Base-by-base conservation (phyloP, 2,797 vertebrate species). In the Malacoraja senta region DNA sequence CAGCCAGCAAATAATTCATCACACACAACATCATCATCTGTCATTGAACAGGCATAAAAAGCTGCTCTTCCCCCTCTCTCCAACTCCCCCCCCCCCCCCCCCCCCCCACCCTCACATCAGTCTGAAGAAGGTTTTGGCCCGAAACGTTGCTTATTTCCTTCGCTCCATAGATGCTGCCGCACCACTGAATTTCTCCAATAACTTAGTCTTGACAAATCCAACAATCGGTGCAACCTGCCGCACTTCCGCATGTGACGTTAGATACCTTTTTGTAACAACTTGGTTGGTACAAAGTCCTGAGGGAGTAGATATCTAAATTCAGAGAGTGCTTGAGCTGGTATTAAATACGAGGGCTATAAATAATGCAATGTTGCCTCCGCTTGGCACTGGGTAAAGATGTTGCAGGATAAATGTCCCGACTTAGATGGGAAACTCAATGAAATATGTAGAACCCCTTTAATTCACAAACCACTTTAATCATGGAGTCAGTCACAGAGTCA, bases 341-440 rank as follows among this genome's bases (percentile, higher is more conserved):
- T 84, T 84, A 84, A 84, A 63, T 15, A 84, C n/a, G 58, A 83
- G 24, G 15, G 44, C 61, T 84, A 63, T 84, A 84, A 63, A 84
- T 84, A 84, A 84, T 29, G 26, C 4, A 84, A 6, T 12, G 58
- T 84, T 1, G 1, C 26, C 58, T 53, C 53, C 17, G 6, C 26
- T n/a, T 84, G 58, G 26, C 58, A 17, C 24, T 24, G 13, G 63
- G 8, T 3, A 13, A 0, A 13, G 26, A 8, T 61, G 26, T n/a
- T 58, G 13, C 13, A 17, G 29, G 83, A n/a, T 86, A 2, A 8
- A 63, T 32, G 29, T 26, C 10, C 83, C 26, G 10, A 63, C 83
- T 17, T 3, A n/a, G 53, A 26, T 6, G 53, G 29, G 12, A n/a
- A 1, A 13, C 24, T 29, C 24, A 1, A 4, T 58, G 10, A 58